Percentiles rank a stretch among this genome's conserved stretches.
Evolutionary conservation across 1,140 invertebrate species (phyloP).

Genomic region (Cyclargus thomasi): DNA sequence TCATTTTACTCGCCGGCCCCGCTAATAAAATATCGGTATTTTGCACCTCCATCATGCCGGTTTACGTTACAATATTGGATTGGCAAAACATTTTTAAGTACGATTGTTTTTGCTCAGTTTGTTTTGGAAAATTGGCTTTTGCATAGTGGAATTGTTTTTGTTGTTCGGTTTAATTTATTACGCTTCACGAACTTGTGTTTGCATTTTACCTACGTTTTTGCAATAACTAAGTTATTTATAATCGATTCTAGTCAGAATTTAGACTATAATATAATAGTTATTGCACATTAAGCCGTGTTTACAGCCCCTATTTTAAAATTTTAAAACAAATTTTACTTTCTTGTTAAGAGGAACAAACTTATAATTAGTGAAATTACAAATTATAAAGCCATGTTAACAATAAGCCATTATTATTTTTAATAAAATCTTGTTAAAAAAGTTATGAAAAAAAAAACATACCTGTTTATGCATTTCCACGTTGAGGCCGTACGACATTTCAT

Average conservation of each 20-base stretch:
- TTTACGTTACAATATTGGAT: constrained; percentile 33
- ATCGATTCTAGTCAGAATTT: not conserved
- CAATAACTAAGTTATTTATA: not conserved
- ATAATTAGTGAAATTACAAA: too few species aligned
- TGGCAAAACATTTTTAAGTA: constrained; percentile 38
- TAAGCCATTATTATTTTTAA: too few species aligned
- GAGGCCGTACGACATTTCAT: constrained; percentile 99
- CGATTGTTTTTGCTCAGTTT: constrained; percentile 7
- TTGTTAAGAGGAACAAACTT: too few species aligned
- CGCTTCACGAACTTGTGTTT: not conserved
- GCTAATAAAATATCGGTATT: constrained; percentile 43
- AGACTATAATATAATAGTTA: too few species aligned
- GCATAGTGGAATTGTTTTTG: constrained; percentile 4
- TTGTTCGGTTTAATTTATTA: not conserved
- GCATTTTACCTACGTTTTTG: not conserved
- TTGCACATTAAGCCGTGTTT: too few species aligned
- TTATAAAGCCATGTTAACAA: too few species aligned
- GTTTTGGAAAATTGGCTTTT: constrained; percentile 18
- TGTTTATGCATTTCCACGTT: constrained; percentile 99
- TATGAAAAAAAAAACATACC: constrained; percentile 78
- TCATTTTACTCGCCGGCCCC: constrained; percentile 42
- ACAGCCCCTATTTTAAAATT: too few species aligned
- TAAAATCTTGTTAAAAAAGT: not conserved
- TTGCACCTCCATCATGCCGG: constrained; percentile 39
- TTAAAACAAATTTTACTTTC: too few species aligned